Evolutionary conservation across 2,888 invertebrate genomes (phyloP), one percentile per base, ranked within the genome.

Genomic region (Piscicola geometra): DNA sequence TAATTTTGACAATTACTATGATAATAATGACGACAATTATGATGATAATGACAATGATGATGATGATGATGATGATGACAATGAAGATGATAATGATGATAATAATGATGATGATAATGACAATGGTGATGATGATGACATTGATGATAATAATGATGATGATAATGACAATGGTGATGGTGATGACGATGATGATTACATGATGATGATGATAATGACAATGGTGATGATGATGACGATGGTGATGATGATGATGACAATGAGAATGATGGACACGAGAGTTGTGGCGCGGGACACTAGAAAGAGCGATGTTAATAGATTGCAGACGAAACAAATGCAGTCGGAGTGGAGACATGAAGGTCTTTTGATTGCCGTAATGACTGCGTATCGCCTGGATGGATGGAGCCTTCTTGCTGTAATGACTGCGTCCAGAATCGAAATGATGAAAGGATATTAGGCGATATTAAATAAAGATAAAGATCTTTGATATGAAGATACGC

Each of bases 11-110:
- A 28, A 71, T 35, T 30, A 33, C 33, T 50, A n/a, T 72, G 28
- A 41, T 67, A 36, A 74, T 74, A 67, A 33, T 67, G 74, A 74
- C 9, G 36, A 74, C n/a, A 25, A 67, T 67, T 35, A 67, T 67
- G 67, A 35, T 67, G 74, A 74, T 74, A 67, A 67, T 73, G 73
- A 32, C 60, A 32, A 73, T 73, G 73, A 52, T 47, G 50, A 71
- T 47, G 71, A 71, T 47, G 15, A 41, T 15, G 41, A 41, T 41
- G 71, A 71, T 56, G 71, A 71, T 30, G 71, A 47, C 18, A 9
- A 71, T 56, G 71, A 28, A 9, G 71, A 52, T 18, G 56, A 71
- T 71, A 32, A 71, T 71, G 52, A 52, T 71, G 71, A 50, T 28
- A 25, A 71, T 52, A 52, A 71, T 52, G 71, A 50, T 71, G 71